Evolutionary conservation across 2,113 vertebrate genomes (phyloP).

Genomic region (Entelurus aequoreus): DNA sequence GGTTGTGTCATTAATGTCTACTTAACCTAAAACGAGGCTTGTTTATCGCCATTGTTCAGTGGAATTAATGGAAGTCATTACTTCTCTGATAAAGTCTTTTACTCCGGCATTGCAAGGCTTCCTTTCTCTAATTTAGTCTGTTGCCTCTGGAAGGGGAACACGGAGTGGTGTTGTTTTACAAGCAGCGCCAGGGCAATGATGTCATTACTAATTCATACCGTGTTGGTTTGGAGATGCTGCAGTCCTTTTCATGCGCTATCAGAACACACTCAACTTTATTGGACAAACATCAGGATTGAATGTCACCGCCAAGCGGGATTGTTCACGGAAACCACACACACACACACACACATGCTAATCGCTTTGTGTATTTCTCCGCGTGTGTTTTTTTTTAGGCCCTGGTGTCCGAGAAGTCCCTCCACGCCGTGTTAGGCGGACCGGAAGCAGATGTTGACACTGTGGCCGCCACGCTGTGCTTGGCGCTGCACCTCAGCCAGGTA

Average conservation of each 20-base stretch:
- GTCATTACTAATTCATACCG: slow-evolving; percentile 48
- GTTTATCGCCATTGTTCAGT: slow-evolving; percentile 41
- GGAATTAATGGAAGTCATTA: slow-evolving; percentile 40
- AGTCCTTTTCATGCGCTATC: slow-evolving; percentile 32
- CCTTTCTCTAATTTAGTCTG: neutral
- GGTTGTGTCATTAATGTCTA: slow-evolving; percentile 53
- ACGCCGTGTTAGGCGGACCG: slow-evolving; percentile 83
- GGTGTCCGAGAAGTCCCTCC: slow-evolving; percentile 71
- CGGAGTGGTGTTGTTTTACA: slow-evolving; percentile 1
- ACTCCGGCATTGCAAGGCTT: slow-evolving; percentile 6
- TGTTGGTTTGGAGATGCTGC: slow-evolving; percentile 37
- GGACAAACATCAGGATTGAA: slow-evolving; percentile 2
- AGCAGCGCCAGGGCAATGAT: slow-evolving; percentile 11
- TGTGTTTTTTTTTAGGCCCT: slow-evolving; percentile 66
- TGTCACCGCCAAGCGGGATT: neutral
- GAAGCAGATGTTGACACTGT: slow-evolving; percentile 84
- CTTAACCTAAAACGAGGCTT: slow-evolving; percentile 41
- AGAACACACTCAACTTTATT: slow-evolving; percentile 15
- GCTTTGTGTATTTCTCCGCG: slow-evolving; percentile 6
- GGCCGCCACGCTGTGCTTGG: slow-evolving; percentile 82
- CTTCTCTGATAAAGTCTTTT: slow-evolving; percentile 19
- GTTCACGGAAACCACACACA: neutral
- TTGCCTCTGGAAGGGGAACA: neutral
- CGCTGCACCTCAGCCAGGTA: slow-evolving; percentile 89
- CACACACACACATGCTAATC: too few relatives aligned